A percentile compares a stretch with the other conserved stretches of the same genome.
phyloP scores from a whole-genome alignment of 1,140 invertebrate genomes.

The Copidosoma floridanum region DNA sequence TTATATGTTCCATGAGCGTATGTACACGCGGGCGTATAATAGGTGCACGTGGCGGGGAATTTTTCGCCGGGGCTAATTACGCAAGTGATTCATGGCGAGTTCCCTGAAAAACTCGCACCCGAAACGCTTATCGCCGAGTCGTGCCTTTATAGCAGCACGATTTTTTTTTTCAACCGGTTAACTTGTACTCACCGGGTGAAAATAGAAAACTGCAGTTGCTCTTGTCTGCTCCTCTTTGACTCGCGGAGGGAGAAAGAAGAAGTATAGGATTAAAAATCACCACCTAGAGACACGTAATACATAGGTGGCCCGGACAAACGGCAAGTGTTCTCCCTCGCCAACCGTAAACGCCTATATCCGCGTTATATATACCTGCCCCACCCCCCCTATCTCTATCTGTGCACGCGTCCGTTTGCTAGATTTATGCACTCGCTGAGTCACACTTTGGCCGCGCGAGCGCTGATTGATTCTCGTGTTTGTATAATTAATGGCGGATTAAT shows the following conservation, averaged over 20 bases:
- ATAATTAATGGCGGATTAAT: slow-evolving; percentile 16
- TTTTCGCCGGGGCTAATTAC: slow-evolving; percentile 14
- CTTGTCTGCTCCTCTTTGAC: no score
- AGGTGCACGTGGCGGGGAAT: slow-evolving; percentile 2
- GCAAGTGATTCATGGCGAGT: slow-evolving; percentile 8
- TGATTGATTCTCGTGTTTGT: slow-evolving; percentile 3
- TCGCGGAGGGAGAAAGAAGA: slow-evolving; percentile 17
- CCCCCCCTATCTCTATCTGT: no score
- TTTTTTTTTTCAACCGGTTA: no score
- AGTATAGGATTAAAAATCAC: slow-evolving; percentile 20
- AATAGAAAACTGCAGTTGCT: no score
- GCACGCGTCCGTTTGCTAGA: slow-evolving; percentile 16
- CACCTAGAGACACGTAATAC: slow-evolving; percentile 30
- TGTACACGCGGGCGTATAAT: not conserved
- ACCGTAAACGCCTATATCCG: not conserved
- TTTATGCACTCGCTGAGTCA: slow-evolving; percentile 31
- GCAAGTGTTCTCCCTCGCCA: not conserved
- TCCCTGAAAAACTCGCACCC: slow-evolving; percentile 12
- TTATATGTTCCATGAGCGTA: slow-evolving; percentile 6
- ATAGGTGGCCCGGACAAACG: no score
- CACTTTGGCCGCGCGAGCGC: slow-evolving; percentile 29
- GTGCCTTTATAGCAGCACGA: no score
- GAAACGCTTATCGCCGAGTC: no score
- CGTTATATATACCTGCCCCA: no score
- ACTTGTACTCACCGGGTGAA: no score